Conservation (phyloP, 2,113 vertebrate genomes). For the Onychostoma macrolepis region DNA sequence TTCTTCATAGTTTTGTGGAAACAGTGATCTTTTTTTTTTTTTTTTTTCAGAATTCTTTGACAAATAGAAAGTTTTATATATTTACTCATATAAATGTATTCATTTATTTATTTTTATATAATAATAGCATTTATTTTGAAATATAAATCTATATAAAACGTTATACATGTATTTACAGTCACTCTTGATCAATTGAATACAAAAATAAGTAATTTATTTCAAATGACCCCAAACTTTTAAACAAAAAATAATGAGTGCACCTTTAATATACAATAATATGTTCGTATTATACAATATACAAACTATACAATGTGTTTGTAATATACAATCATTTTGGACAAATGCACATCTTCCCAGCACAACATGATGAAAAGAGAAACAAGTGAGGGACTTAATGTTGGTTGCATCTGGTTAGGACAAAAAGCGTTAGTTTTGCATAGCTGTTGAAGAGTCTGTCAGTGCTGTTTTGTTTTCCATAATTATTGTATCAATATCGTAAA, state of each 20-base stretch:
- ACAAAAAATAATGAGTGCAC: neutral
- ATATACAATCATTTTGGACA: neutral
- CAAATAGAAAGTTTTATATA: no score
- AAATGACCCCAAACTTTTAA: no score
- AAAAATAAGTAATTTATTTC: neutral
- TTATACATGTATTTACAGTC: neutral
- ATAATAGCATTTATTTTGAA: no score
- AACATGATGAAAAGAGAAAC: neutral
- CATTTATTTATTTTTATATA: no score
- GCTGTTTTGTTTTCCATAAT: neutral
- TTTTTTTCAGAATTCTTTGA: no score
- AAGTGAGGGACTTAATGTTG: neutral
- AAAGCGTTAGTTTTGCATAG: neutral
- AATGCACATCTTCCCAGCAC: neutral
- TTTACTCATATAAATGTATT: no score
- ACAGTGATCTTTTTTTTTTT: no score
- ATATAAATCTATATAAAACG: no score
- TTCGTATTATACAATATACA: no score
- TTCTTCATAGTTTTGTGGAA: no score
- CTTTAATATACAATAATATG: neutral
- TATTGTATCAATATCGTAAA: neutral
- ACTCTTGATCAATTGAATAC: neutral
- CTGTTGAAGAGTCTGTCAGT: neutral
- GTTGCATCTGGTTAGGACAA: neutral
- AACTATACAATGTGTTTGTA: no score